Base-by-base conservation (phyloP, 2,113 vertebrate species). In the Prochilodus magdalenae region DNA sequence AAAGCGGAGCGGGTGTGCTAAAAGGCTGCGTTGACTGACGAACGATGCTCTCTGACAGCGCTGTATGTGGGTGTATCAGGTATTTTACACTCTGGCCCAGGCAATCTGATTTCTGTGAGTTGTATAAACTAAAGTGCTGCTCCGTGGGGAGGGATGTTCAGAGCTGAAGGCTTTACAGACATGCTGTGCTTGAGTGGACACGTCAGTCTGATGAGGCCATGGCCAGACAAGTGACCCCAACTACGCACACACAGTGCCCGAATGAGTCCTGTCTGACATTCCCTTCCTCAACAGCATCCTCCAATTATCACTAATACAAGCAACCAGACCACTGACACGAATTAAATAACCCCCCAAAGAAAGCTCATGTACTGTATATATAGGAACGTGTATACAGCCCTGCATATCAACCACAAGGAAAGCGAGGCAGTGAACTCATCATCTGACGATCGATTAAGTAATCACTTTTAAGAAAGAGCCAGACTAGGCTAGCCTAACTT, bases 101-200 rank as follows among this genome's bases (percentile, higher is more conserved):
- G 1, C 57, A 11, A 11, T 60, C 36, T 12, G 11, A 24, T 70
- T n/a, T 12, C 44, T 70, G 6, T n/a, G 0, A 14, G 20, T 62
- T 63, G 59, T 71, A 71, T 77, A 71, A 77, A 72, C 59, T 30
- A 15, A n/a, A 63, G 44, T 22, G 55, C 29, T 2, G 55, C 36
- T 83, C 81, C 22, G 8, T 20, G 20, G 74, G 74, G 81, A 82
- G 18, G 69, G 75, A 77, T 26, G 47, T 36, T 77, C 71, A n/a
- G 73, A 77, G 69, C 74, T 77, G 65, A 51, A 70, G 74, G 67
- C 81, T 67, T 82, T 70, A 75, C 81, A 82, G 76, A 82, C 73
- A 77, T 62, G 81, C 16, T 77, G 65, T 71, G 74, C 81, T 77
- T 62, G 65, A 82, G 53, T 77, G 74, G 55, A 83, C 22, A 77